A percentile compares a stretch with the other conserved stretches of the same genome.
These are phyloP conservation scores for Diplazon laetatorius DNA, from an alignment of 2,888 invertebrate genomes.

Conservation along the genomic window DNA sequence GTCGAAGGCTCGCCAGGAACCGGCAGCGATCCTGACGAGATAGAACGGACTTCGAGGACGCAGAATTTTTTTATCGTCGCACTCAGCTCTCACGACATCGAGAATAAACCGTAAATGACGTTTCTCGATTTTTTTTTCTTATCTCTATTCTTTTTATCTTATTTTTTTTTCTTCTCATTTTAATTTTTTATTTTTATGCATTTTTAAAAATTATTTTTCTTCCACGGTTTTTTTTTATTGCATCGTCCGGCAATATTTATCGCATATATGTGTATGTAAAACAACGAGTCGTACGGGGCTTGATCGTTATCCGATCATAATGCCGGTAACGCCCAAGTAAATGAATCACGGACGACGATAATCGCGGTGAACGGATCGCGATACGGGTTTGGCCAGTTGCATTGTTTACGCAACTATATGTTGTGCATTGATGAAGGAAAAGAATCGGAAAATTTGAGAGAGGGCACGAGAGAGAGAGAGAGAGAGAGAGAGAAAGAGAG, in stretches of 20 bases:
- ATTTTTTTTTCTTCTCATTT: background rate
- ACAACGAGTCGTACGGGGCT: conserved; percentile 26
- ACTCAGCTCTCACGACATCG: conserved; percentile 27
- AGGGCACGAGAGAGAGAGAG: too few species aligned
- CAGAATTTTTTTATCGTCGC: conserved; percentile 27
- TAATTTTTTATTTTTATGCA: background rate
- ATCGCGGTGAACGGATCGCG: conserved; percentile 58
- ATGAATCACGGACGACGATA: conserved; percentile 44
- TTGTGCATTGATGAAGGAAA: too few species aligned
- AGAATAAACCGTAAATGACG: conserved; percentile 32
- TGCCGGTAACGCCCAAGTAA: conserved; percentile 54
- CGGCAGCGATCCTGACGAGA: background rate
- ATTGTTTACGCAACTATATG: conserved; percentile 31
- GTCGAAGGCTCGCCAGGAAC: conserved; percentile 33
- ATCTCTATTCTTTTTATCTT: conserved; percentile 1
- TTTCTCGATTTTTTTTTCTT: background rate
- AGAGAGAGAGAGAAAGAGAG: background rate
- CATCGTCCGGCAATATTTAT: background rate
- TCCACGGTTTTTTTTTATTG: background rate
- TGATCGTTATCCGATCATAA: conserved; percentile 56
- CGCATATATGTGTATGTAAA: background rate
- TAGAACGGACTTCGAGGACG: conserved; percentile 25
- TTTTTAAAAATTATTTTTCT: conserved; percentile 10
- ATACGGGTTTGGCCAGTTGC: conserved; percentile 28
- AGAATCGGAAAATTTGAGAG: too few species aligned